Evolutionary conservation across 2,113 vertebrate genomes (phyloP).

Genomic region (Muntiacus reevesi): DNA sequence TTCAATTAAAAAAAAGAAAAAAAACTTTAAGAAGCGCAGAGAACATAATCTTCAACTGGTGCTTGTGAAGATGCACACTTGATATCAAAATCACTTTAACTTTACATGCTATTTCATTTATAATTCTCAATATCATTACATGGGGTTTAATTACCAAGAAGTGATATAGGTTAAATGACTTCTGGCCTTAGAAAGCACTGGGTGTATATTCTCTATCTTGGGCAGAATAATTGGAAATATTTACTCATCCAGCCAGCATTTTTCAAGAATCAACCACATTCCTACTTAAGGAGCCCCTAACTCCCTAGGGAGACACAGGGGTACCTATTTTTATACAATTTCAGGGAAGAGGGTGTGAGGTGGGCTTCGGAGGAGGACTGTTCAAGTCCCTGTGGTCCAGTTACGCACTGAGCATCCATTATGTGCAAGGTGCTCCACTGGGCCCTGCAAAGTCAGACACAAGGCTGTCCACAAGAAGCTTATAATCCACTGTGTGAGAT

Average conservation of each 20-base stretch:
- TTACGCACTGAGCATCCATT: neutral
- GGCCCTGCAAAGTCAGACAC: neutral
- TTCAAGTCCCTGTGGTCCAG: neutral
- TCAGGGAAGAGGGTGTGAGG: neutral
- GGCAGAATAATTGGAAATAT: neutral
- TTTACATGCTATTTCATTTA: neutral
- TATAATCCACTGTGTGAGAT: neutral
- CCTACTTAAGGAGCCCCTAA: neutral
- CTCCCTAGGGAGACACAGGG: neutral
- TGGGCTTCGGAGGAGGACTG: neutral
- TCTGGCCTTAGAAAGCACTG: neutral
- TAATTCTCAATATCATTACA: neutral
- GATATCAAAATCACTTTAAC: neutral
- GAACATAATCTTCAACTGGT: neutral
- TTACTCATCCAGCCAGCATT: neutral
- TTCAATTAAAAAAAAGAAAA: neutral
- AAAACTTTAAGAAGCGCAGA: neutral
- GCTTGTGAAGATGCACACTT: neutral
- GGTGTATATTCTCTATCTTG: neutral
- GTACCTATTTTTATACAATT: neutral
- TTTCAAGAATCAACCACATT: neutral
- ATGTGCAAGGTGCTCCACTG: neutral
- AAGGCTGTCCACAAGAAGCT: neutral
- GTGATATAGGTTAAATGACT: neutral
- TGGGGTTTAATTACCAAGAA: neutral